phyloP scores from a whole-genome alignment of 2,888 invertebrate genomes.

The Tenthredo mesomela region DNA sequence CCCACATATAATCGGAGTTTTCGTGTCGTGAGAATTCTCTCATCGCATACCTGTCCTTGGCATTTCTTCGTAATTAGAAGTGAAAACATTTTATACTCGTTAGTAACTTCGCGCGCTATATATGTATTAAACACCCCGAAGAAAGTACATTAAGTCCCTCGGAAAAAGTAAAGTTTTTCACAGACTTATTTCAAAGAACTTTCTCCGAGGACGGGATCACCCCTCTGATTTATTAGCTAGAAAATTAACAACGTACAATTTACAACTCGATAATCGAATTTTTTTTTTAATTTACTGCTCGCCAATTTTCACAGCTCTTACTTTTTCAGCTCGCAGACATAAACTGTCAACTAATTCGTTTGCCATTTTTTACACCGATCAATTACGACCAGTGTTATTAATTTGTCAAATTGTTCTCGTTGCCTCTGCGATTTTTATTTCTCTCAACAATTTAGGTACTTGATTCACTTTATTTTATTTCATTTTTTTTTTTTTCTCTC shows the following conservation, averaged over 20 bases:
- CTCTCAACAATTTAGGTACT: background rate
- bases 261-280: background rate
- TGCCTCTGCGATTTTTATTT: background rate
- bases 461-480: too few species aligned
- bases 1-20: background rate
- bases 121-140: slow-evolving; percentile 7
- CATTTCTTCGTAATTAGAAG: slow-evolving; percentile 7
- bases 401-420: background rate
- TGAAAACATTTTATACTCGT: slow-evolving; percentile 13
- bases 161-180: background rate
- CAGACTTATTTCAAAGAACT: background rate
- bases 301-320: background rate
- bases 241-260: background rate
- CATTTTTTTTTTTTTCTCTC: background rate
- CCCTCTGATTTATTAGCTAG: background rate
- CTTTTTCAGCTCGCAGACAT: background rate
- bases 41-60: background rate
- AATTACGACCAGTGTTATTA: background rate
- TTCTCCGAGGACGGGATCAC: background rate
- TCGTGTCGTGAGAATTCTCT: background rate
- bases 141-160: background rate
- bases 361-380: background rate
- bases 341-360: background rate
- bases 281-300: background rate
- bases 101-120: slow-evolving; percentile 20